phyloP scores from a whole-genome alignment of 2,113 vertebrate species.

The Spheniscus mendiculus region DNA sequence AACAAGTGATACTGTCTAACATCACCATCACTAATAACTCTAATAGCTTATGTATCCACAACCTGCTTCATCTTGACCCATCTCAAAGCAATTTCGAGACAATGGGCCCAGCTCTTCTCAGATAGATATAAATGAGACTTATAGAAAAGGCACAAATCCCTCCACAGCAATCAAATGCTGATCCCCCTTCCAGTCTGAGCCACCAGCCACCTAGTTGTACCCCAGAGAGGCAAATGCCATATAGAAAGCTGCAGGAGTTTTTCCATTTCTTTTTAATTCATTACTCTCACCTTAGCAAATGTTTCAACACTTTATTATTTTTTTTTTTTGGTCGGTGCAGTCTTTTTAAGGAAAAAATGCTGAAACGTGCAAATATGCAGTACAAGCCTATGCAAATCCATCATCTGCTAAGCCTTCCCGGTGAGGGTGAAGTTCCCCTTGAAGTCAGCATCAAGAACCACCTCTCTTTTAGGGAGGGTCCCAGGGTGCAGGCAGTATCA shows the following conservation, averaged over 20 bases:
- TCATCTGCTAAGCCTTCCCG: neutral
- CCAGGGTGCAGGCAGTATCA: neutral
- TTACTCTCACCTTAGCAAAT: neutral
- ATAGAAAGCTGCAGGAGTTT: neutral
- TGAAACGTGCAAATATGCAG: neutral
- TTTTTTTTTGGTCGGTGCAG: neutral
- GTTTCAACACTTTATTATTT: neutral
- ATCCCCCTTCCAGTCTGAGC: neutral
- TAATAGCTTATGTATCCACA: constrained; percentile 46
- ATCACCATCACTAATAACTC: constrained; percentile 46
- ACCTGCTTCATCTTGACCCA: constrained; percentile 1
- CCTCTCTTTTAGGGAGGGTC: neutral
- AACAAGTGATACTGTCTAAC: constrained; percentile 50
- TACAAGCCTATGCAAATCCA: neutral
- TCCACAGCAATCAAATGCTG: neutral
- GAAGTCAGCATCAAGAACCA: neutral
- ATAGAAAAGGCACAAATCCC: neutral
- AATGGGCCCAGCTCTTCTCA: constrained; percentile 12
- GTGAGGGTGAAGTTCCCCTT: neutral
- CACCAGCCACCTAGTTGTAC: neutral
- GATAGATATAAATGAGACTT: constrained; percentile 22
- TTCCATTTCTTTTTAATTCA: neutral
- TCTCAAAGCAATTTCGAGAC: constrained; percentile 46
- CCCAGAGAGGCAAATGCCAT: neutral
- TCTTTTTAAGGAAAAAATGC: neutral